Percentiles rank a stretch among this genome's conserved stretches.
phyloP scores from a whole-genome alignment of 1,140 invertebrate genomes.

The Danaus plexippus region DNA sequence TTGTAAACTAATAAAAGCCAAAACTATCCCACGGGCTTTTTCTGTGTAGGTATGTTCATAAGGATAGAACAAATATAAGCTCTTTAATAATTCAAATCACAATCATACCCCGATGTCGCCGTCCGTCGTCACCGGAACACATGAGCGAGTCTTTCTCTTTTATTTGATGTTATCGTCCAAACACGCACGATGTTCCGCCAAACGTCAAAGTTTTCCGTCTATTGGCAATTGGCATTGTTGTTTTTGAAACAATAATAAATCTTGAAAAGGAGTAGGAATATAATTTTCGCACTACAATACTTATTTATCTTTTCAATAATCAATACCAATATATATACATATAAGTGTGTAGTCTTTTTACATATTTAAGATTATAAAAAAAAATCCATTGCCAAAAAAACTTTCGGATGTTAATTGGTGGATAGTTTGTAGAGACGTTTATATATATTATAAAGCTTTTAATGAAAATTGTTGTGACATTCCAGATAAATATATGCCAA shows the following conservation, averaged over 20 bases:
- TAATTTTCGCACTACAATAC: no score
- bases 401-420: no score
- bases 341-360: no score
- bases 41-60: slow-evolving; percentile 1
- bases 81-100: slow-evolving; percentile 40
- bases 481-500: no score
- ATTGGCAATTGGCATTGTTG: slow-evolving; percentile 15
- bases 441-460: no score
- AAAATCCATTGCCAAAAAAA: slow-evolving; percentile 4
- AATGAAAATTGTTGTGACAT: no score
- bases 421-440: no score
- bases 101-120: slow-evolving; percentile 30
- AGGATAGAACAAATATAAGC: slow-evolving; percentile 9
- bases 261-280: no score
- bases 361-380: slow-evolving; percentile 2
- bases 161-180: slow-evolving; percentile 36
- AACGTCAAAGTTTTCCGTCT: neutral
- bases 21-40: no score
- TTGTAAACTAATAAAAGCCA: slow-evolving; percentile 7
- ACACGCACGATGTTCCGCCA: slow-evolving; percentile 23
- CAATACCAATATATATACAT: no score
- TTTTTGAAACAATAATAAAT: slow-evolving; percentile 10
- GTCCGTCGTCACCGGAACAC: slow-evolving; percentile 43
- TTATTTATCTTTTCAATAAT: no score
- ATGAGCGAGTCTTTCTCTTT: slow-evolving; percentile 41